Percentiles rank a stretch among this genome's conserved stretches.
Conservation (phyloP, 53 echinoderm and acorn worm species). For the Holothuria scabra region DNA sequence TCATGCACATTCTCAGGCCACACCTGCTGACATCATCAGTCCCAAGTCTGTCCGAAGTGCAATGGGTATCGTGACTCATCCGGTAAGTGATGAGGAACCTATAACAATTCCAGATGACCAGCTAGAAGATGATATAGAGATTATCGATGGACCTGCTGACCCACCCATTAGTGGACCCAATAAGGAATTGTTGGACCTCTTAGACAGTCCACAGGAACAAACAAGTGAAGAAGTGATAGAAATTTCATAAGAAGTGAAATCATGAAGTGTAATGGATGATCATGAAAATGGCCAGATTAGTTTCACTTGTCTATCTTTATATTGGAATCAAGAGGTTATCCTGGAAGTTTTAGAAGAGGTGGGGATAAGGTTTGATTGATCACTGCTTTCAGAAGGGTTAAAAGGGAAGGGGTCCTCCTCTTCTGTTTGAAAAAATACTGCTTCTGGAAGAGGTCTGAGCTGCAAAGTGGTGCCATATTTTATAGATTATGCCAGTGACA, state of each 20-base stretch:
- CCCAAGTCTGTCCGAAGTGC: conserved; percentile 68
- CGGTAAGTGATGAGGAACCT: conserved; percentile 26
- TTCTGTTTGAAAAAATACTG: too few relatives aligned
- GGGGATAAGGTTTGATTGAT: too few relatives aligned
- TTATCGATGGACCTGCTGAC: neutral
- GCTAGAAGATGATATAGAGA: conserved; percentile 11
- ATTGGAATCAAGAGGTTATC: too few relatives aligned
- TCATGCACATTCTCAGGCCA: conserved; percentile 53
- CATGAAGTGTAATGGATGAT: too few relatives aligned
- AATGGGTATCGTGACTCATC: conserved; percentile 73
- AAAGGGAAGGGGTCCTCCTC: too few relatives aligned
- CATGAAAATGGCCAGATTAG: too few relatives aligned
- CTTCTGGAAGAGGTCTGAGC: too few relatives aligned
- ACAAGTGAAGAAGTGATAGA: conserved; percentile 2
- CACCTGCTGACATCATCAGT: conserved; percentile 62
- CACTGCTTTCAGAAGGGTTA: too few relatives aligned
- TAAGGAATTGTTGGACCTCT: conserved; percentile 20
- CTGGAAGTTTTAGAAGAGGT: too few relatives aligned
- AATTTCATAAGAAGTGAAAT: neutral
- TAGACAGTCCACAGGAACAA: conserved; percentile 14
- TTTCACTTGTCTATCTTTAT: too few relatives aligned
- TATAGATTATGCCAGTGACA: too few relatives aligned
- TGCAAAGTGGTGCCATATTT: too few relatives aligned
- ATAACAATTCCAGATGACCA: neutral
- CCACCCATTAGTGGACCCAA: conserved; percentile 16